phyloP scores from a whole-genome alignment of 2,113 vertebrate genomes.

The Mesoclemmys tuberculata region DNA sequence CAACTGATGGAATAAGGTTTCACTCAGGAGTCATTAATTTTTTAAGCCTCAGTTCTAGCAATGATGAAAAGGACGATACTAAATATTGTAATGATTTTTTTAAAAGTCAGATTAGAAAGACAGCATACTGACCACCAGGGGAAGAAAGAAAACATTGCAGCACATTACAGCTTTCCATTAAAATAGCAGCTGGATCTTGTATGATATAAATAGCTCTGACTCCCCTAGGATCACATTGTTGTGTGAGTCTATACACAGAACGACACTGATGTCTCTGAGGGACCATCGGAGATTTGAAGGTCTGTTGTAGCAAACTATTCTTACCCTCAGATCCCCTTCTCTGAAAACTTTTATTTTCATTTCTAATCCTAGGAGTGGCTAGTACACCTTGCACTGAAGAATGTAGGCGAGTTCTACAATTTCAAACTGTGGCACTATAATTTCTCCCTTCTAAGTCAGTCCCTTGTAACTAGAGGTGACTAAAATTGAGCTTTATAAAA shows the following conservation, averaged over 20 bases:
- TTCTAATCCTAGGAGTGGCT: not conserved
- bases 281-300: not conserved
- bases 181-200: slow-evolving; percentile 27
- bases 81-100: not conserved
- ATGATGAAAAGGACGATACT: not conserved
- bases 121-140: not conserved
- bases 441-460: slow-evolving; percentile 19
- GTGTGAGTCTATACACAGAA: slow-evolving; percentile 36
- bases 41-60: slow-evolving; percentile 23
- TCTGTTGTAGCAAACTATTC: slow-evolving; percentile 32
- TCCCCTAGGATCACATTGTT: slow-evolving; percentile 21
- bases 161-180: slow-evolving; percentile 33
- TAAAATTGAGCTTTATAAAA: slow-evolving; percentile 9
- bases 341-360: slow-evolving; percentile 30
- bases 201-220: not conserved
- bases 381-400: not conserved
- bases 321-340: not conserved
- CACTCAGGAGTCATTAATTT: slow-evolving; percentile 26
- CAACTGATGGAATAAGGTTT: slow-evolving; percentile 7
- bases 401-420: not conserved
- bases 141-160: not conserved
- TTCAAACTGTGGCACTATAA: not conserved
- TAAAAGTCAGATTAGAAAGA: not conserved
- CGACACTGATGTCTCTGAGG: not conserved
- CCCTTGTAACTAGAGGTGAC: slow-evolving; percentile 1